These are phyloP conservation scores for Drosophila ambigua DNA, from an alignment of 1,140 invertebrate species.

Conservation along the genomic window DNA sequence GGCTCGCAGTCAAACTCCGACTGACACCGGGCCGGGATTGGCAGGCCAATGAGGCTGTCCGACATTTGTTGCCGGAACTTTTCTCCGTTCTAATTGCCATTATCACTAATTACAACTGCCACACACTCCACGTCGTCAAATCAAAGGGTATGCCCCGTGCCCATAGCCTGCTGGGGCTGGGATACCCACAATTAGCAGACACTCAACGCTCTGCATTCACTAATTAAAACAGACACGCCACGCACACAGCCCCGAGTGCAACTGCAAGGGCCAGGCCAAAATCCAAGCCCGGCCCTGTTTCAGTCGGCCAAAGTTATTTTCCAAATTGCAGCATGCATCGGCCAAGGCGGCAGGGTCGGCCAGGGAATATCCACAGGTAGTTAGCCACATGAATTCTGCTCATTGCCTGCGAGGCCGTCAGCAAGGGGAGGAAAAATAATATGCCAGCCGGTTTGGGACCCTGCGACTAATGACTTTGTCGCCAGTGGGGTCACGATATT, in stretches of 20 bases:
- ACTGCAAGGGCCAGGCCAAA: not conserved
- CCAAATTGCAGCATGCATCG: too few species aligned
- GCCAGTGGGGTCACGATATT: too few species aligned
- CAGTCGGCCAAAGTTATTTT: too few species aligned
- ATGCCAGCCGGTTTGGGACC: too few species aligned
- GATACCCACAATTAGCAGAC: constrained; percentile 37
- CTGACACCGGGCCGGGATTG: not conserved
- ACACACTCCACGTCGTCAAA: constrained; percentile 16
- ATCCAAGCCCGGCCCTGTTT: too few species aligned
- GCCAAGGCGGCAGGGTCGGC: too few species aligned
- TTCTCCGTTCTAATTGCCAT: constrained; percentile 48
- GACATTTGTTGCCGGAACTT: constrained; percentile 23
- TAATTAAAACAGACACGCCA: constrained; percentile 41
- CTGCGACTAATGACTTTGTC: too few species aligned
- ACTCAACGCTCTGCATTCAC: constrained; percentile 35
- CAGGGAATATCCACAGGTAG: too few species aligned
- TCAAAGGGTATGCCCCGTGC: constrained; percentile 12
- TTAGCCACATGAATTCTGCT: too few species aligned
- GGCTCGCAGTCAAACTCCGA: not conserved
- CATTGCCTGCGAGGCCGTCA: too few species aligned
- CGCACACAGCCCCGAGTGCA: not conserved
- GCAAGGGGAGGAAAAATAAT: too few species aligned
- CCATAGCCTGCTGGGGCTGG: constrained; percentile 2
- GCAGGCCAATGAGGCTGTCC: constrained; percentile 5
- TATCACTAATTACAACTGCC: constrained; percentile 47